Evolutionary conservation across 2,888 invertebrate genomes (phyloP), one percentile per base, ranked within the genome.

Genomic region (Pasiphila rectangulata): DNA sequence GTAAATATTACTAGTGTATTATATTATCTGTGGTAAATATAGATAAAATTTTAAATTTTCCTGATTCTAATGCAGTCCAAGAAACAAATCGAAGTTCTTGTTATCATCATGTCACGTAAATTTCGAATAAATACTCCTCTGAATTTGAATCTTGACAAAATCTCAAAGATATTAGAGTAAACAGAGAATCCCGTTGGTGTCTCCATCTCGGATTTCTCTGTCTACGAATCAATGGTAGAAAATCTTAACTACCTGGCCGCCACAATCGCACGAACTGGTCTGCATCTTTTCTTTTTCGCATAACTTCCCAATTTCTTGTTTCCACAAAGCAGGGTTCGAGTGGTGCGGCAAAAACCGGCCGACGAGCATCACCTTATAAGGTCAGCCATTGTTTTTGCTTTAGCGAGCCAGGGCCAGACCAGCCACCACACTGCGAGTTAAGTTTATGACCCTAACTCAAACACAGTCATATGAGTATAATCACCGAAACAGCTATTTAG

Each of bases 371-470:
- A 61, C 79, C 79, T 67, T 79, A 75, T 74, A 79, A 71, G 79
- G 77, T 66, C 65, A 61, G 45, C 74, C 74, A 75, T 82, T 82
- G 82, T 83, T 80, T 81, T 77, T 80, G 64, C 46, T 34, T 53
- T 45, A 46, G 52, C 54, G 42, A 56, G 46, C 41, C 69, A 63
- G 67, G 55, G 43, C 51, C 57, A 62, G 54, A 44, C 40, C 39
- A 7, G 15, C 24, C 36, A 24, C 15, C 35, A 30, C 13, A 32
- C 37, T 27, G 30, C 20, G 17, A 5, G 10, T 12, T 6, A 34
- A n/a, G 24, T 34, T 45, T 45, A 41, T 44, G 23, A 17, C 35
- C 12, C 20, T 20, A 21, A 39, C 24, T 25, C 27, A 24, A 37
- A 41, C 29, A 36, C 23, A 32, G n/a, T n/a, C 27, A 36, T 30